A percentile compares a stretch with the other conserved stretches of the same genome.
Evolutionary conservation across 2,113 vertebrate genomes (phyloP).

Genomic region (Oryzias woworae): DNA sequence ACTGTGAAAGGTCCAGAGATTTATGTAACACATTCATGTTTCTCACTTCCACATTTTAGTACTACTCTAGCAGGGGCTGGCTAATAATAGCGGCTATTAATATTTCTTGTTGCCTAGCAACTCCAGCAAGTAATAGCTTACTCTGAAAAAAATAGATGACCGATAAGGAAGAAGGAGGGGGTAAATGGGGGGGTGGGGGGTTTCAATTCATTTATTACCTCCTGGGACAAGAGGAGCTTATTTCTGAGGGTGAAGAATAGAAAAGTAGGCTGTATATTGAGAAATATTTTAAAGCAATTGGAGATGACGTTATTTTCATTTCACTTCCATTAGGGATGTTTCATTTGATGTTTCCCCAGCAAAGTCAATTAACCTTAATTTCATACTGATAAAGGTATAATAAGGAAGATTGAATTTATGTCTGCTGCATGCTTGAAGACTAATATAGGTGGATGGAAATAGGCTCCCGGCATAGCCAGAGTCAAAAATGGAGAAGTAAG

Average conservation of each 20-base stretch:
- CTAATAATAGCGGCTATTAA: conserved; percentile 99
- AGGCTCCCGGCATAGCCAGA: conserved; percentile 16
- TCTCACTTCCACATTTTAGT: conserved; percentile 99
- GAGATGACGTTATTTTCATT: conserved; percentile 79
- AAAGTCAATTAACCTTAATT: conserved; percentile 81
- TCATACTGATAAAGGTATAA: conserved; percentile 70
- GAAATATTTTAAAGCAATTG: conserved; percentile 82
- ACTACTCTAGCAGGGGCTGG: conserved; percentile 97
- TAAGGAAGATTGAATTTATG: conserved; percentile 63
- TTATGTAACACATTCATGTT: conserved; percentile 99
- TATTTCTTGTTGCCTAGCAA: conserved; percentile 99
- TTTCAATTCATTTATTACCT: conserved; percentile 99
- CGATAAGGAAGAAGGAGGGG: conserved; percentile 93
- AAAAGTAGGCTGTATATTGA: conserved; percentile 84
- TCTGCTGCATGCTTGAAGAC: conserved; percentile 52
- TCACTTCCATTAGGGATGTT: conserved; percentile 73
- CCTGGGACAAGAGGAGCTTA: conserved; percentile 96
- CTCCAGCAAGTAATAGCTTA: conserved; percentile 98
- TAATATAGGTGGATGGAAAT: conserved; percentile 44
- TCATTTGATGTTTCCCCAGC: conserved; percentile 68
- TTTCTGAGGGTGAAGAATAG: conserved; percentile 95
- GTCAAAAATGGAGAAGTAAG: conserved; percentile 42
- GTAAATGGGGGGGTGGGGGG: conserved; percentile 47
- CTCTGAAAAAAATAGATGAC: conserved; percentile 98
- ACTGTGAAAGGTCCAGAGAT: conserved; percentile 98